Conservation (phyloP, 2,888 invertebrate species). For the Oscheius sp. region DNA sequence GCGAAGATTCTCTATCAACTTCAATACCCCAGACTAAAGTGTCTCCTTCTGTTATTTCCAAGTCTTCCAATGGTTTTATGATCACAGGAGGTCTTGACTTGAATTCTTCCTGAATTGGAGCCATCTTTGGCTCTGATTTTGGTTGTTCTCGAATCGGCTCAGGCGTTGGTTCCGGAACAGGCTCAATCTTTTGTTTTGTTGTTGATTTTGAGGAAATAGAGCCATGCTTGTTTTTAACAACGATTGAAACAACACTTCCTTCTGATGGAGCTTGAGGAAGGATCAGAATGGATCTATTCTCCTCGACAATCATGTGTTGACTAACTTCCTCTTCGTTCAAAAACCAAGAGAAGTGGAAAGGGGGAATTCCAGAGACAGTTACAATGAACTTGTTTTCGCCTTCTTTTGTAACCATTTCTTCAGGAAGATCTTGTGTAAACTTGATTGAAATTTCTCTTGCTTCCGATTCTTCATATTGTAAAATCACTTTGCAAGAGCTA, state of each 20-base stretch:
- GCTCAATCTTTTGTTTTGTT: neutral
- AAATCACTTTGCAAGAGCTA: conserved; percentile 56
- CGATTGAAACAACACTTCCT: conserved; percentile 32
- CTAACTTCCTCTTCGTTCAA: conserved; percentile 36
- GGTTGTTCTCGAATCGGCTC: neutral
- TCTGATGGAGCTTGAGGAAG: conserved; percentile 29
- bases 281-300: conserved; percentile 37
- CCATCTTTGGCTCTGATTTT: no score
- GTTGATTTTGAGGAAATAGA: neutral
- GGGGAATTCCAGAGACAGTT: conserved; percentile 35
- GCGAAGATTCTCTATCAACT: conserved; percentile 43
- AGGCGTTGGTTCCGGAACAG: neutral
- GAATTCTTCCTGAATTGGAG: no score
- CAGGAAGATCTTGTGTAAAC: conserved; percentile 52
- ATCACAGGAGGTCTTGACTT: conserved; percentile 34
- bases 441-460: conserved; percentile 19
- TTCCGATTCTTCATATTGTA: conserved; percentile 43
- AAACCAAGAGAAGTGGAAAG: conserved; percentile 45
- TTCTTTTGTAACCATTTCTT: conserved; percentile 28
- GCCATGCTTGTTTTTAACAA: conserved; percentile 35
- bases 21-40: conserved; percentile 42
- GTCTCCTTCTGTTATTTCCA: conserved; percentile 39
- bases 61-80: conserved; percentile 37
- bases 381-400: conserved; percentile 47
- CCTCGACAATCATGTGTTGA: conserved; percentile 27